Conservation (phyloP, 2,797 vertebrate species). For the Hemitrygon akajei region DNA sequence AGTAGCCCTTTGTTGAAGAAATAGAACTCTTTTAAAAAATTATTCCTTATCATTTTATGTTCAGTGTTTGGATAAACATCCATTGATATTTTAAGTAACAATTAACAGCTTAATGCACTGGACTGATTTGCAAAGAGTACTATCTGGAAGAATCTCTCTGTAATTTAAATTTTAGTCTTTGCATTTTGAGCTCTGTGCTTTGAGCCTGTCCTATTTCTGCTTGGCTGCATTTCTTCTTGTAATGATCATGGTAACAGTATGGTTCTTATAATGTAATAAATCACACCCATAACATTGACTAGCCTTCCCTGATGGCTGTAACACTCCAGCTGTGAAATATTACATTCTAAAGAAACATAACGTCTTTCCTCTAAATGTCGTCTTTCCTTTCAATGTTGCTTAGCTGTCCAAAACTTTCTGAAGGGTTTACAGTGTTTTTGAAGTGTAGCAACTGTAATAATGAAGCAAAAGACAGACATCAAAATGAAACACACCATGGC, state of each 20-base stretch:
- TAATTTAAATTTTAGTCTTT: background rate
- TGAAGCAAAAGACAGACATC: background rate
- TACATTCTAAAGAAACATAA: background rate
- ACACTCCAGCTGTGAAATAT: background rate
- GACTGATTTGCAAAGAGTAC: background rate
- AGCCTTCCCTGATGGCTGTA: background rate
- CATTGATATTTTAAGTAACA: background rate
- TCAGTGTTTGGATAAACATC: background rate
- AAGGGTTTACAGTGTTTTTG: background rate
- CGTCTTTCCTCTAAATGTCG: background rate
- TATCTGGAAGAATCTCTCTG: background rate
- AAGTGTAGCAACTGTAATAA: background rate
- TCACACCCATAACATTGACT: background rate
- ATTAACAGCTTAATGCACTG: background rate
- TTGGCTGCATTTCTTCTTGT: background rate
- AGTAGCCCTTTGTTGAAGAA: background rate
- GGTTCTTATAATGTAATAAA: conserved; percentile 24
- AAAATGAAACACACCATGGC: background rate
- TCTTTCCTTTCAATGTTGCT: no score
- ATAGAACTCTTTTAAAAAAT: background rate
- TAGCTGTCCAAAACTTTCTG: no score
- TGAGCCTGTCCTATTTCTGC: background rate
- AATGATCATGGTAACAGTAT: conserved; percentile 12
- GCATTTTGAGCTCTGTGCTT: background rate
- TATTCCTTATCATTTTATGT: background rate